Percentiles rank a stretch among this genome's conserved stretches.
These are phyloP conservation scores for Caradrina clavipalpis DNA, from an alignment of 2,888 invertebrate genomes.

Conservation along the genomic window DNA sequence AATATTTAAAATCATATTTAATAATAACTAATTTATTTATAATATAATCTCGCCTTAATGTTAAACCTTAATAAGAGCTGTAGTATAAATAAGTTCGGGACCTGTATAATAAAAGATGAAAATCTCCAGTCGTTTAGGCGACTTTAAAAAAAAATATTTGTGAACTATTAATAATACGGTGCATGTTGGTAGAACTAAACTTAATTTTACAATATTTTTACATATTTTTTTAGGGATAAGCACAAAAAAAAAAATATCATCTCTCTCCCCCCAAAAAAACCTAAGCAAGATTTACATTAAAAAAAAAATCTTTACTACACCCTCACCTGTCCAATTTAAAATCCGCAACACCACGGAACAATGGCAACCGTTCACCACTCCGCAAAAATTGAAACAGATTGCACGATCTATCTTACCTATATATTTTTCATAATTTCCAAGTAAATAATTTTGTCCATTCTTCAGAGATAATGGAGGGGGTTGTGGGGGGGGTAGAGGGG, in stretches of 20 bases:
- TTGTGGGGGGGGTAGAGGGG: constrained; percentile 35
- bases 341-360: constrained; percentile 62
- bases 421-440: constrained; percentile 84
- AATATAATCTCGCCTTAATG: too few relatives aligned
- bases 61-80: too few relatives aligned
- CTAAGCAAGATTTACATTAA: constrained; percentile 37
- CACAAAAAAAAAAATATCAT: constrained; percentile 8
- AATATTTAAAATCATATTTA: too few relatives aligned
- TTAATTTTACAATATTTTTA: too few relatives aligned
- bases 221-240: too few relatives aligned
- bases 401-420: constrained; percentile 81
- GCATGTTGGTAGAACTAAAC: too few relatives aligned
- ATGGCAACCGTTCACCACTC: constrained; percentile 66
- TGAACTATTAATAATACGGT: too few relatives aligned
- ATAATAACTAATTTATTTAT: too few relatives aligned
- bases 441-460: constrained; percentile 84
- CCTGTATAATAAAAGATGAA: too few relatives aligned
- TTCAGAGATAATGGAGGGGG: constrained; percentile 70
- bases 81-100: too few relatives aligned
- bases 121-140: too few relatives aligned
- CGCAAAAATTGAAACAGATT: constrained; percentile 80
- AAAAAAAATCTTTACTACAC: constrained; percentile 52
- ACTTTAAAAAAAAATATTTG: too few relatives aligned
- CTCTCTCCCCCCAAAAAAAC: neutral
- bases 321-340: constrained; percentile 71